Evolutionary conservation across 2,888 invertebrate species (phyloP).

Genomic region (Argynnis bischoffii): DNA sequence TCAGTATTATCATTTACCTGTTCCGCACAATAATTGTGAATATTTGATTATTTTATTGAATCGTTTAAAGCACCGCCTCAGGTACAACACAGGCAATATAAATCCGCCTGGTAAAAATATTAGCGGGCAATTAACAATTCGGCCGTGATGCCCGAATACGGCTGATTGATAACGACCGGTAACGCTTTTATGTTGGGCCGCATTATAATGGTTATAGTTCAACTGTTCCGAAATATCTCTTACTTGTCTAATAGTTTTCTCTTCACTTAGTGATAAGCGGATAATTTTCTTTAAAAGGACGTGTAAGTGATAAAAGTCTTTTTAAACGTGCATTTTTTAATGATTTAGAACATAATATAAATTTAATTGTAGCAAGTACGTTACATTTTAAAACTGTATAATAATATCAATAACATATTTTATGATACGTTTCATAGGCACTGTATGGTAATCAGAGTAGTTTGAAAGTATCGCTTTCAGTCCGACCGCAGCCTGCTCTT

Average conservation of each 20-base stretch:
- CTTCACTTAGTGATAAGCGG: too few species aligned
- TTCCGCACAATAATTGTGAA: too few species aligned
- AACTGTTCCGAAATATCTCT: not conserved
- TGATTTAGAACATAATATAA: too few species aligned
- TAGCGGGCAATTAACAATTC: constrained; percentile 37
- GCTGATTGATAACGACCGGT: constrained; percentile 32
- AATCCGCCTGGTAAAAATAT: constrained; percentile 19
- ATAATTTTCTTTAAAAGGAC: too few species aligned
- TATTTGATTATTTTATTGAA: not conserved
- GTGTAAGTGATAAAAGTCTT: too few species aligned
- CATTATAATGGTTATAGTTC: constrained; percentile 1
- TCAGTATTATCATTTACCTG: too few species aligned
- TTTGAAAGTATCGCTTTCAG: not conserved
- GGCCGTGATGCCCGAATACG: constrained; percentile 18
- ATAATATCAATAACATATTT: too few species aligned
- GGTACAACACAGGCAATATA: not conserved
- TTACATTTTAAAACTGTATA: too few species aligned
- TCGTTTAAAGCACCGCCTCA: constrained; percentile 2
- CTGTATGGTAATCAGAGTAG: not conserved
- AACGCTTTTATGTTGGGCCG: constrained; percentile 22
- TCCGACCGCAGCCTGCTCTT: constrained; percentile 1
- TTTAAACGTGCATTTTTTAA: too few species aligned
- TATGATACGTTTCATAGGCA: too few species aligned
- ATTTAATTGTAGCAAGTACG: too few species aligned
- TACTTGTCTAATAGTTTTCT: too few species aligned